These are phyloP conservation scores for Enoplosus armatus DNA, from an alignment of 2,797 vertebrate genomes.

Conservation along the genomic window DNA sequence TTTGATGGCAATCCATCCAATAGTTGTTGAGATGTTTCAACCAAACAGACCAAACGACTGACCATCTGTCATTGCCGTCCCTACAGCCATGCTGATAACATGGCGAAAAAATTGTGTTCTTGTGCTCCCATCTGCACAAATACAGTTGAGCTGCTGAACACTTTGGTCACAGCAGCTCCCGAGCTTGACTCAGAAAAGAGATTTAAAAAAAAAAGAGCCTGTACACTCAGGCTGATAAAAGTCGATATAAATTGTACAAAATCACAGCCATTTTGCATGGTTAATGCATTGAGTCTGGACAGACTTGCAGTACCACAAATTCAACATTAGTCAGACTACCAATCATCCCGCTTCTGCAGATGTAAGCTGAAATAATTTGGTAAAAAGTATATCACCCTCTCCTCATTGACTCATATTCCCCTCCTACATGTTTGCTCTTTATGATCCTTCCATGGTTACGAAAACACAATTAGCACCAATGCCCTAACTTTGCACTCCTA, in stretches of 20 bases:
- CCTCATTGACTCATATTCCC: constrained; percentile 10
- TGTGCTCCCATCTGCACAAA: neutral
- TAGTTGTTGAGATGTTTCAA: neutral
- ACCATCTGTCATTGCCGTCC: neutral
- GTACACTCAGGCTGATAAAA: neutral
- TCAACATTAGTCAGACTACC: neutral
- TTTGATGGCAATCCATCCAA: neutral
- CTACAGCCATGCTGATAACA: neutral
- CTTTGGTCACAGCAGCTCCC: neutral
- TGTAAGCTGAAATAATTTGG: constrained; percentile 4
- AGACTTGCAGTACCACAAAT: neutral
- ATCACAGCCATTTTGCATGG: neutral
- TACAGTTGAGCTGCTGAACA: neutral
- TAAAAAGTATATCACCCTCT: neutral
- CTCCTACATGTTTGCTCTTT: neutral
- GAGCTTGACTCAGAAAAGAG: neutral
- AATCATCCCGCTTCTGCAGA: constrained; percentile 2
- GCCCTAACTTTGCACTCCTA: neutral
- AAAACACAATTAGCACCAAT: neutral
- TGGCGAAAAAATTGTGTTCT: neutral
- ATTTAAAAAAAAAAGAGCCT: neutral
- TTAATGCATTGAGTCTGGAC: neutral
- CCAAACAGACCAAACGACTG: neutral
- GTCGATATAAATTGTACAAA: constrained; percentile 6
- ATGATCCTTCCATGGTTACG: neutral